Evolutionary conservation across 1,140 invertebrate species (phyloP).

Genomic region (Solenopsis fugax): DNA sequence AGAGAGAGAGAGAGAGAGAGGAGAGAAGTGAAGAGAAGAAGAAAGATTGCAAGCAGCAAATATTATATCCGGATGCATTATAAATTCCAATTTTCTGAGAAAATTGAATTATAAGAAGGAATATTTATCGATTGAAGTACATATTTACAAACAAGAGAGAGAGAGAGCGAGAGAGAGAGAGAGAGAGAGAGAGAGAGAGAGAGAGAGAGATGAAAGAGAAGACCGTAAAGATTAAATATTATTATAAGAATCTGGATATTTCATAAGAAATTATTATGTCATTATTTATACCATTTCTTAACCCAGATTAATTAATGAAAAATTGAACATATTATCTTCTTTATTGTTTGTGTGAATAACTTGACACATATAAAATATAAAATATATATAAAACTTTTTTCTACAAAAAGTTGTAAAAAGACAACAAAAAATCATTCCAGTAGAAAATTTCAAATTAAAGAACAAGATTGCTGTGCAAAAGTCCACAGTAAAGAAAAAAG

Average conservation of each 20-base stretch:
- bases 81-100: not conserved
- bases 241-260: not conserved
- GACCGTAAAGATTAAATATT: not conserved
- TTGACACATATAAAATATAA: not conserved
- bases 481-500: not conserved
- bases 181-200: not conserved
- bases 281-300: not conserved
- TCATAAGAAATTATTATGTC: not conserved
- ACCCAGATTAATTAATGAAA: not conserved
- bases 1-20: not conserved
- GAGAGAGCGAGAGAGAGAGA: too few species aligned
- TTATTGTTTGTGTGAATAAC: not conserved
- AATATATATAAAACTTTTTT: not conserved
- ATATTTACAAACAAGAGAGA: not conserved
- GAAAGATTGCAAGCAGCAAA: not conserved
- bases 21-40: not conserved
- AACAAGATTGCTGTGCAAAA: not conserved
- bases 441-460: slow-evolving; percentile 14
- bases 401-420: not conserved
- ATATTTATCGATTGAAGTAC: not conserved
- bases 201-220: not conserved
- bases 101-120: not conserved
- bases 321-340: not conserved
- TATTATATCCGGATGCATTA: not conserved
- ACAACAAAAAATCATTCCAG: not conserved